Evolutionary conservation across 2,888 invertebrate species (phyloP), one percentile per base, ranked within the genome.

Genomic region (Drosophila villosipedis): DNA sequence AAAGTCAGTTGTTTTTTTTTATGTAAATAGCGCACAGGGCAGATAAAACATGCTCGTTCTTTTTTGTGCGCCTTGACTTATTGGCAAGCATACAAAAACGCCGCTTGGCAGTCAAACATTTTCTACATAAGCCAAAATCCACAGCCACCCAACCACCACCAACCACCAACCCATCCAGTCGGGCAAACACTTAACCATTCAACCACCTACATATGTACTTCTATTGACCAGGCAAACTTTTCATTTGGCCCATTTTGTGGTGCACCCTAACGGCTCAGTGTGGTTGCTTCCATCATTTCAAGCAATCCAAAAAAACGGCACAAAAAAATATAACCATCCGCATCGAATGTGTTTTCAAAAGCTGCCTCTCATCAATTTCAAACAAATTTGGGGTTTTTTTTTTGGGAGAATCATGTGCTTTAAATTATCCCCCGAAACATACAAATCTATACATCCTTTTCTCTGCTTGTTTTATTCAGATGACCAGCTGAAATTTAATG

Each of bases 71-170:
- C 74, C 72, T 68, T 81, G 83, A 84, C 77, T 84, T 89, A 89
- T 89, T 87, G 87, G 85, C 88, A 85, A 76, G 78, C 79, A 73
- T 74, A 78, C 80, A 84, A 76, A 74, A 64, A 60, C 5, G 9
- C n/a, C 57, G 59, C 58, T 78, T 83, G 85, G 72, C 85, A 85
- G 59, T 74, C 68, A 52, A 70, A 73, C 76, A 61, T 71, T 62
- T 66, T 66, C 64, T 60, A 19, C 53, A 65, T 28, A 55, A 55
- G 19, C 35, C 22, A 4, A 54, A 35, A 43, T 28, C 47, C 47
- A 22, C 35, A 54, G 22, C 41, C 39, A 28, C 49, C 25, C 50
- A 47, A 41, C 31, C 53, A 16, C 31, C 53, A n/a, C 14, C 41
- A 25, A 52, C 4, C 33, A n/a, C 10, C 41, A 25, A 52, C 4